Evolutionary conservation across 1,140 invertebrate species (phyloP), one percentile per base, ranked within the genome.

Genomic region (Formica selysi): DNA sequence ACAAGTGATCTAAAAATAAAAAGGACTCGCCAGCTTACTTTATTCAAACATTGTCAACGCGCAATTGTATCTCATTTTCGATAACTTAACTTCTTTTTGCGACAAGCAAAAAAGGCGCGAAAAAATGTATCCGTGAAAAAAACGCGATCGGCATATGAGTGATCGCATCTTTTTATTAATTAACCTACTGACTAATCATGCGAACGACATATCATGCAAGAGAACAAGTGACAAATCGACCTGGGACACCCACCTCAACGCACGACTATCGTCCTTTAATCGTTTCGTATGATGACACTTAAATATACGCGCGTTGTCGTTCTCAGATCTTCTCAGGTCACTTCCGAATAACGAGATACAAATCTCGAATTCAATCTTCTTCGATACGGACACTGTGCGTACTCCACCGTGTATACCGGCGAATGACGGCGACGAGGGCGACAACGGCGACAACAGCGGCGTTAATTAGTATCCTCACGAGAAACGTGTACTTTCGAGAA

Each of bases 161-260:
- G 41, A 44, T 2, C 10, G 67, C 22, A 13, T 70, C 16, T 22
- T 13, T 59, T 70, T 13, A 19, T 13, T 13, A 19, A 19, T 13
- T 13, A 19, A 71, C 68, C 16, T 3, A 38, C 2, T 29, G 16
- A 38, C 32, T 48, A 1, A 68, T 10, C 38, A 29, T 51, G 29
- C 48, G 22, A 11, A 8, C 26, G 26, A 32, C 65, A 10, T 32
- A 32, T 80, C 32, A 19, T 41, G 10, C 1, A 19, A 19, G 22
- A n/a, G 22, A 26, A 32, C 22, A 57, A 68, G 4, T 57, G 78
- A 80, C 64, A 38, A 64, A 16, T 80, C 36, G 48, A 79, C n/a
- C 29, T 67, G 61, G 7, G 44, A 80, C 76, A 80, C 48, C 64
- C 64, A 80, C 76, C 78, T 80, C 48, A 32, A 80, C 61, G 38